Conservation (phyloP, 2,113 vertebrate genomes). For the Hoplias malabaricus region DNA sequence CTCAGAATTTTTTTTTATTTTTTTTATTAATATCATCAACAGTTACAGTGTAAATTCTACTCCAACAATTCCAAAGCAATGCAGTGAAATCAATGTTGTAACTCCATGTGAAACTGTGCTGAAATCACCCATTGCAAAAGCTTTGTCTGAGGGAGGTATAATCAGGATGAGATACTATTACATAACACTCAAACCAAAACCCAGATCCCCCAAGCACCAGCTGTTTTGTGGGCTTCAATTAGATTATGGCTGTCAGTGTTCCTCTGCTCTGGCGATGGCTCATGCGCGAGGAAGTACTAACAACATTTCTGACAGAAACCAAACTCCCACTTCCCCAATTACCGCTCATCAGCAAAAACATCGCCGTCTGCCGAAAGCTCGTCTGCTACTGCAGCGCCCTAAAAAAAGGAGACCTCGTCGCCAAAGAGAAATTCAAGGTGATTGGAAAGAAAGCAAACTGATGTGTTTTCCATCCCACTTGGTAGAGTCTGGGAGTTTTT, state of each 20-base stretch:
- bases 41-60: too few relatives aligned
- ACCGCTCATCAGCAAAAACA: neutral
- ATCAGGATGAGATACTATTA: neutral
- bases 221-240: slow-evolving; percentile 31
- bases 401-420: neutral
- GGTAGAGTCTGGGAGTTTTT: neutral
- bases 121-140: neutral
- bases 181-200: neutral
- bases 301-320: neutral
- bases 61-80: too few relatives aligned
- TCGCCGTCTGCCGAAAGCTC: neutral
- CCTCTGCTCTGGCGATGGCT: neutral
- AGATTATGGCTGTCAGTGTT: neutral
- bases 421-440: neutral
- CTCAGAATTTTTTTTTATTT: too few relatives aligned
- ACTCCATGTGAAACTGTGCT: neutral
- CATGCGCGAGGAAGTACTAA: neutral
- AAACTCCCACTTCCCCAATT: neutral
- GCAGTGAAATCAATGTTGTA: too few relatives aligned
- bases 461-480: slow-evolving; percentile 26
- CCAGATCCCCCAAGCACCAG: neutral
- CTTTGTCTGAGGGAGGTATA: neutral
- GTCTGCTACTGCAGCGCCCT: neutral
- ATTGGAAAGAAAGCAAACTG: neutral
- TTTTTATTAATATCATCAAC: too few relatives aligned